Percentiles rank a stretch among this genome's conserved stretches.
These are phyloP conservation scores for Lathamus discolor DNA, from an alignment of 2,113 vertebrate species.

Conservation along the genomic window DNA sequence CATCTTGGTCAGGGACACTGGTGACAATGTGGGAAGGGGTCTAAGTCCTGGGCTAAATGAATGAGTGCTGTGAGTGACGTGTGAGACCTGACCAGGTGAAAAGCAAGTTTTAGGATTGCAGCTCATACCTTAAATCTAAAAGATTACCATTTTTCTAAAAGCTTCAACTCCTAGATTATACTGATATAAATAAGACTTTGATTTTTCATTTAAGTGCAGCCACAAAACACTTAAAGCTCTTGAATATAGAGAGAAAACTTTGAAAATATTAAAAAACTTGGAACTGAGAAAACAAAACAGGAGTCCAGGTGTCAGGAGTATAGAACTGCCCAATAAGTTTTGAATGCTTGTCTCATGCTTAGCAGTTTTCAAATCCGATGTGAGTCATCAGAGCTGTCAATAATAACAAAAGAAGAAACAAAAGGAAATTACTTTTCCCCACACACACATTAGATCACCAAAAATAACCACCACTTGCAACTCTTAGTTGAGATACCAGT, in stretches of 20 bases:
- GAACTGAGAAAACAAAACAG: not conserved
- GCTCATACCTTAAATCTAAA: not conserved
- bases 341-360: not conserved
- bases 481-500: conserved; percentile 7
- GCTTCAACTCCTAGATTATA: not conserved
- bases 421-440: conserved; percentile 9
- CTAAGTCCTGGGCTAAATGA: not conserved
- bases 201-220: not conserved
- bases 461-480: not conserved
- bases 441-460: not conserved
- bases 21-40: not conserved
- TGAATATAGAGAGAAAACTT: not conserved
- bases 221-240: not conserved
- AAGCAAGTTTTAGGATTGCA: not conserved
- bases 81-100: not conserved
- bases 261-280: not conserved
- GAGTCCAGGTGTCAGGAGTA: not conserved
- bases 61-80: not conserved
- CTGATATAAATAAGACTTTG: not conserved
- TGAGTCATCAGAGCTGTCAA: not conserved
- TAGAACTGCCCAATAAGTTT: not conserved
- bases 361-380: not conserved
- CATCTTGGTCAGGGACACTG: not conserved
- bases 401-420: not conserved
- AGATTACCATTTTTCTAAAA: not conserved